Evolutionary conservation across 2,113 vertebrate species (phyloP).

Genomic region (Otus sunia): DNA sequence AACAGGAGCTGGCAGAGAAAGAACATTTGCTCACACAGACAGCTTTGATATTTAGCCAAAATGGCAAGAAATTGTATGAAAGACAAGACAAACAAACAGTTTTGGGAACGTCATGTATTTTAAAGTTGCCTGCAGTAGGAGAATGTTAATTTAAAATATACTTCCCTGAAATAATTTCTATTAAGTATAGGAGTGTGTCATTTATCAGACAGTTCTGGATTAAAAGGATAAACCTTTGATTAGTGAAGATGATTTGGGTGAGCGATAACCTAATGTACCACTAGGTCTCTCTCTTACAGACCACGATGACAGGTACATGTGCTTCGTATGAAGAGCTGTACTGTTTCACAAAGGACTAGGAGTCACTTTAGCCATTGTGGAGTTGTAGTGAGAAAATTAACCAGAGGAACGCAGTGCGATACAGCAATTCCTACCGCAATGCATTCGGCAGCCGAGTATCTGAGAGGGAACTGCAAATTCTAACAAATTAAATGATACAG

Average conservation of each 20-base stretch:
- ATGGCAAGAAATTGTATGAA: slow-evolving; percentile 61
- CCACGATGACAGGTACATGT: not conserved
- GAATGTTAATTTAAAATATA: slow-evolving; percentile 10
- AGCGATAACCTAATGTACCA: not conserved
- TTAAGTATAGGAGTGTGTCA: not conserved
- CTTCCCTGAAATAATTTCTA: not conserved
- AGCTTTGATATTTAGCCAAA: slow-evolving; percentile 65
- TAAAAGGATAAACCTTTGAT: not conserved
- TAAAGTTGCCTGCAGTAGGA: slow-evolving; percentile 30
- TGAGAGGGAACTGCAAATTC: not conserved
- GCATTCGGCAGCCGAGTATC: not conserved
- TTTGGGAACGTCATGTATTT: slow-evolving; percentile 33
- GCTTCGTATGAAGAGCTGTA: not conserved
- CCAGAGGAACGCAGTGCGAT: not conserved
- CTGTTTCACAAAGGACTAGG: not conserved
- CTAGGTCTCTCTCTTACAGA: not conserved
- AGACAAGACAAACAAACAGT: slow-evolving; percentile 67
- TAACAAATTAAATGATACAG: not conserved
- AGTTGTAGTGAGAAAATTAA: not conserved
- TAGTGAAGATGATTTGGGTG: not conserved
- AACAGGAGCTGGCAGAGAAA: slow-evolving; percentile 60
- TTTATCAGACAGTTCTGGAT: not conserved
- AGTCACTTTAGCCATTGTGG: not conserved
- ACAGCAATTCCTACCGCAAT: not conserved
- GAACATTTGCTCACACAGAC: slow-evolving; percentile 66